A percentile compares a stretch with the other conserved stretches of the same genome.
Conservation (phyloP, 2,797 vertebrate species). For the Myotis vivesi region DNA sequence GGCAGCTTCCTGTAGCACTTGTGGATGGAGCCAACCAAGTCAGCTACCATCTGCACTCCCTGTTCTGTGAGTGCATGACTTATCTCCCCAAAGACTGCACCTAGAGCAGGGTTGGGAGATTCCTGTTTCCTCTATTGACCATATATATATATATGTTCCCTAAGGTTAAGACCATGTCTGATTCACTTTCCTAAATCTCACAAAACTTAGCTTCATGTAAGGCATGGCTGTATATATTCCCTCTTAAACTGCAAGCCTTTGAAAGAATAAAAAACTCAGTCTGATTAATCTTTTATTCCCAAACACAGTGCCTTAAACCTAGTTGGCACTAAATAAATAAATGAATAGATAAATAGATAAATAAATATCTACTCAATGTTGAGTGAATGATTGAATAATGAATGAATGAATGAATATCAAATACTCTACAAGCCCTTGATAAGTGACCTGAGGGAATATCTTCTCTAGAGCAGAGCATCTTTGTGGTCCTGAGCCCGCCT, state of each 20-base stretch:
- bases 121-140: background rate
- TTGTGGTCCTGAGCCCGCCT: background rate
- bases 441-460: background rate
- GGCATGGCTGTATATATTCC: background rate
- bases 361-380: background rate
- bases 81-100: background rate
- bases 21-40: background rate
- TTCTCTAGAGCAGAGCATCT: background rate
- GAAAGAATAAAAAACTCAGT: slow-evolving; percentile 20
- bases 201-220: slow-evolving; percentile 27
- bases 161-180: background rate
- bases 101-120: background rate
- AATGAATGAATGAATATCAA: slow-evolving; percentile 17
- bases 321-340: background rate
- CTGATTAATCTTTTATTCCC: slow-evolving; percentile 46
- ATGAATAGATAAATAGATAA: background rate
- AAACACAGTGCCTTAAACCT: slow-evolving; percentile 18
- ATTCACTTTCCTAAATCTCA: slow-evolving; percentile 22
- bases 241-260: slow-evolving; percentile 16
- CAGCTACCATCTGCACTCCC: background rate
- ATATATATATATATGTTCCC: background rate
- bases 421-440: background rate
- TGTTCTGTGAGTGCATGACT: background rate
- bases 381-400: slow-evolving; percentile 25
- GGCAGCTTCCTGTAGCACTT: background rate